Conservation (phyloP, 2,888 invertebrate species). For the Microchrysa polita region DNA sequence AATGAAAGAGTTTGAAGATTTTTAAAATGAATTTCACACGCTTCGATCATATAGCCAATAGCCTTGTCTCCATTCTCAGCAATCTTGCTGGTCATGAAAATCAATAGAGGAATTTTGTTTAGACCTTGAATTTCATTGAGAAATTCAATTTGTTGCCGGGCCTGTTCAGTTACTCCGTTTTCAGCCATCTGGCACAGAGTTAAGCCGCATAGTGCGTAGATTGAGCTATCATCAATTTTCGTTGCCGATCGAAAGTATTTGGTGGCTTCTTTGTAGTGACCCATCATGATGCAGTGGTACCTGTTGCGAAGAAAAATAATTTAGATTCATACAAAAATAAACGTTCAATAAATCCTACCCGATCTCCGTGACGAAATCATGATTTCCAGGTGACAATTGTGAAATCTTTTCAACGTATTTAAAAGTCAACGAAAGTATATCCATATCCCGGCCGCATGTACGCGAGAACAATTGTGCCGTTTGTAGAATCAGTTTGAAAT, state of each 20-base stretch:
- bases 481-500: conserved; percentile 75
- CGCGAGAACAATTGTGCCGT: conserved; percentile 78
- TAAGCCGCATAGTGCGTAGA: conserved; percentile 81
- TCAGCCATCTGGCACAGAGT: conserved; percentile 84
- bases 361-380: conserved; percentile 80
- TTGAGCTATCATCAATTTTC: conserved; percentile 84
- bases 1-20: conserved; percentile 70
- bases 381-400: conserved; percentile 74
- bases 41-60: conserved; percentile 70
- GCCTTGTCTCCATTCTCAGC: conserved; percentile 68
- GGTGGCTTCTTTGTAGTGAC: conserved; percentile 80
- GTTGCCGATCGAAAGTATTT: conserved; percentile 83
- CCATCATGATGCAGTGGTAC: conserved; percentile 79
- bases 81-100: conserved; percentile 75
- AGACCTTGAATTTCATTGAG: conserved; percentile 81
- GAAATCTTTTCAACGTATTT: conserved; percentile 83
- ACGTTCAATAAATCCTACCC: no score
- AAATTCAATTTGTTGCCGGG: conserved; percentile 87
- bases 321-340: not conserved
- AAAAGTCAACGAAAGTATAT: conserved; percentile 77
- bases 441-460: conserved; percentile 73
- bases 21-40: conserved; percentile 68
- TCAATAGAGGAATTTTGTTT: conserved; percentile 73
- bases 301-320: not conserved
- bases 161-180: conserved; percentile 74